These are phyloP conservation scores for Agrotis puta DNA, from an alignment of 2,888 invertebrate species.

Conservation along the genomic window DNA sequence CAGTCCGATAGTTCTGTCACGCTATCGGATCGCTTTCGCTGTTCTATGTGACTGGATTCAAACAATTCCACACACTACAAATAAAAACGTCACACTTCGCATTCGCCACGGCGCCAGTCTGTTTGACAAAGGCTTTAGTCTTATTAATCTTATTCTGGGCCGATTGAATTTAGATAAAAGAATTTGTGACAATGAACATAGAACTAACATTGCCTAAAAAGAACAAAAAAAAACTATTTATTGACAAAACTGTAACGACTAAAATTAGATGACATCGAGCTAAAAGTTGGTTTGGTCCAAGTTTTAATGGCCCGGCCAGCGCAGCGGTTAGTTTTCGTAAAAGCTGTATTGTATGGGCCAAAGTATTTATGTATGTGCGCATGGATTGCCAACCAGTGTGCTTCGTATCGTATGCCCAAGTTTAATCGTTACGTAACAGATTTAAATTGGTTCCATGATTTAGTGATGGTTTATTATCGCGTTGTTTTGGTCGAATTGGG, in stretches of 20 bases:
- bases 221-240: too few relatives aligned
- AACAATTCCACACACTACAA: too few relatives aligned
- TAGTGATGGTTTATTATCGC: constrained; percentile 25
- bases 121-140: too few relatives aligned
- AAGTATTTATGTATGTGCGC: constrained; percentile 61
- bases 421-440: constrained; percentile 64
- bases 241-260: constrained; percentile 45
- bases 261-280: constrained; percentile 64
- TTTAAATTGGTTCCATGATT: constrained; percentile 55
- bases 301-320: constrained; percentile 73
- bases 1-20: too few relatives aligned
- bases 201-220: too few relatives aligned
- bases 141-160: too few relatives aligned
- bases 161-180: too few relatives aligned
- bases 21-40: too few relatives aligned
- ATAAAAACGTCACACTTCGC: too few relatives aligned
- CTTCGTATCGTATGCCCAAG: constrained; percentile 54
- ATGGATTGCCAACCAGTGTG: constrained; percentile 61
- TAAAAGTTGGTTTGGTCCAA: constrained; percentile 68
- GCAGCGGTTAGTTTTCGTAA: constrained; percentile 69
- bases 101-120: too few relatives aligned
- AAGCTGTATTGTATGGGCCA: constrained; percentile 65
- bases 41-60: too few relatives aligned
- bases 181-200: too few relatives aligned
- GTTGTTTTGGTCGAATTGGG: not conserved